Evolutionary conservation across 2,113 vertebrate genomes (phyloP), one percentile per base, ranked within the genome.

Genomic region (Pandion haliaetus): DNA sequence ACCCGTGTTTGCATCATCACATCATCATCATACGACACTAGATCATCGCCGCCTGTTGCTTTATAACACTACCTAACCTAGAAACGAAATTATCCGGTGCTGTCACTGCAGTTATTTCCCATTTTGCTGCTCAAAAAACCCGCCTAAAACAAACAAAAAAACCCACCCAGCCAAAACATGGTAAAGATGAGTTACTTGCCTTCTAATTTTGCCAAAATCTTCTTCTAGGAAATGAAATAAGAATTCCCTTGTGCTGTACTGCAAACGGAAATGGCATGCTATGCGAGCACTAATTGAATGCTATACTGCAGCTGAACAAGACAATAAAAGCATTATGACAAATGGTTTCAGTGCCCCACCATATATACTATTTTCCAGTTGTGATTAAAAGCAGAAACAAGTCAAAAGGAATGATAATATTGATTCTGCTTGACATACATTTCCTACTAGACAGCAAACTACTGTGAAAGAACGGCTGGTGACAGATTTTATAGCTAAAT

Each of bases 321-420:
- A 90, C 78, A 96, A 72, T 61, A 92, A 79, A 58, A 73, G 62
- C 90, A 49, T 55, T 79, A 72, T 66, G 78, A 96, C 50, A 88
- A 92, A 88, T 4, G 3, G 52, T 32, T 88, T 84, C 69, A 62
- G 50, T 59, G 74, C 70, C 78, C 86, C 25, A 71, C 29, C 65
- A 69, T n/a, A 77, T n/a, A 79, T 19, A 86, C 54, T 61, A 5
- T 19, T 88, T 69, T 34, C 52, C 23, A 81, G 87, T 71, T 86
- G 65, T 47, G 38, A 88, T 66, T 92, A 91, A 85, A 94, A 95
- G 82, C 91, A 95, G 83, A 88, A 26, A 52, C 69, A 82, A 93
- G 63, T 58, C 52, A 89, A 88, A 88, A 94, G 62, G 77, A 91
- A 88, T 61, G 40, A 74, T 47, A 85, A 91, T 74, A 94, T 79